Percentiles rank a stretch among this genome's conserved stretches.
phyloP scores from a whole-genome alignment of 2,797 vertebrate species.

The Oreonectes daqikongensis region DNA sequence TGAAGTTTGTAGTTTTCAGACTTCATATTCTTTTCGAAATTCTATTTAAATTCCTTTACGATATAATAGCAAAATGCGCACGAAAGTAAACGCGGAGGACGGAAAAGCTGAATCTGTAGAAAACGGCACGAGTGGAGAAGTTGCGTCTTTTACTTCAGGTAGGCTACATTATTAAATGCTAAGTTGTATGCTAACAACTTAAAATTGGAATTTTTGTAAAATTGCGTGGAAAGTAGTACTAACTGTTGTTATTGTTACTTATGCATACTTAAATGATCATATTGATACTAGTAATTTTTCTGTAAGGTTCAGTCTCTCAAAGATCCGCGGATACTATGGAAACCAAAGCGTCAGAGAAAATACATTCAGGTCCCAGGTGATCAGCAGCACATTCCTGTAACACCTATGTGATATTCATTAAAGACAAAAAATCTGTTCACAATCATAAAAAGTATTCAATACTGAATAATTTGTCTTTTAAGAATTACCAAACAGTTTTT shows the following conservation, averaged over 20 bases:
- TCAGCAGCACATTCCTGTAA: not conserved
- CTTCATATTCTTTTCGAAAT: not conserved
- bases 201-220: not conserved
- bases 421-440: not conserved
- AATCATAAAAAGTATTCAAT: not conserved
- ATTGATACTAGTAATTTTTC: not conserved
- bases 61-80: constrained; percentile 10
- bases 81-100: not conserved
- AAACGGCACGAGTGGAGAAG: not conserved
- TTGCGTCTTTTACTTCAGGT: constrained; percentile 16
- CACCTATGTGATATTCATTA: not conserved
- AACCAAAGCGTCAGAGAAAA: constrained; percentile 12
- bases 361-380: constrained; percentile 63
- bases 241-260: not conserved
- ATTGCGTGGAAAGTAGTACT: not conserved
- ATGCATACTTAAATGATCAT: not conserved
- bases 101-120: not conserved
- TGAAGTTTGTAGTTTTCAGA: not conserved
- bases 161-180: not conserved
- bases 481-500: constrained; percentile 90
- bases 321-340: not conserved
- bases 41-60: not conserved
- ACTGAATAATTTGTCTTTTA: constrained; percentile 12
- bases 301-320: not conserved
- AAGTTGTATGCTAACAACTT: not conserved